Conservation (phyloP, 2,797 vertebrate species). For the Chaetophractus vellerosus region DNA sequence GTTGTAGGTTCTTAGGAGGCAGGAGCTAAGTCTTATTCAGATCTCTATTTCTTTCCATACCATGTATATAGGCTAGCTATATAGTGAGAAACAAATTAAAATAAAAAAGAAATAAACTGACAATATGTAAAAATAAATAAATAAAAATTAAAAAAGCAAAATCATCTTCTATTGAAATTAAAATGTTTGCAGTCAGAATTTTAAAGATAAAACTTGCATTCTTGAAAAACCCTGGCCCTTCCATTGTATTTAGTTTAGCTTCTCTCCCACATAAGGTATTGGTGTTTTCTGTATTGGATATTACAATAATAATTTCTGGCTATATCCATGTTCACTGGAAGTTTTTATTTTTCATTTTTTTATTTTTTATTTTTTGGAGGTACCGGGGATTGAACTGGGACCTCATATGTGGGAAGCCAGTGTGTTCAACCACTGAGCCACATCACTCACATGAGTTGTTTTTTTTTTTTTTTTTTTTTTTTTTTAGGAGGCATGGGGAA, state of each 20-base stretch:
- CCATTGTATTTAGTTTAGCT: neutral
- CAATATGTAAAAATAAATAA: neutral
- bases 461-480: too few species aligned
- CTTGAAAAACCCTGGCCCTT: neutral
- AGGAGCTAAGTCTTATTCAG: neutral
- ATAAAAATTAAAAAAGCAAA: conserved; percentile 35
- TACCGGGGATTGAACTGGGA: too few species aligned
- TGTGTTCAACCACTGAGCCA: too few species aligned
- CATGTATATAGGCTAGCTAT: neutral
- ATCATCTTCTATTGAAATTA: neutral
- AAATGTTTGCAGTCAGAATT: neutral
- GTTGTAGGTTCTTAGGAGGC: neutral
- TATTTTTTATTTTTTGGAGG: too few species aligned
- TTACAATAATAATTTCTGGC: conserved; percentile 3
- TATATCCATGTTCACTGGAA: neutral
- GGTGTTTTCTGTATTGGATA: neutral
- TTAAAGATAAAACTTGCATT: conserved; percentile 3
- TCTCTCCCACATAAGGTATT: neutral
- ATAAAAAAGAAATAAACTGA: too few species aligned
- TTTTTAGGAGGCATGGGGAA: too few species aligned
- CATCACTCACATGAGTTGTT: too few species aligned
- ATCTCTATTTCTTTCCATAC: neutral
- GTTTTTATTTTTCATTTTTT: too few species aligned
- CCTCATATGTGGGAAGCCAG: too few species aligned
- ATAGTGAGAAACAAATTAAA: neutral